A percentile compares a stretch with the other conserved stretches of the same genome.
These are phyloP conservation scores for Brachycybe producta DNA, from an alignment of 2,888 invertebrate species.

Conservation along the genomic window DNA sequence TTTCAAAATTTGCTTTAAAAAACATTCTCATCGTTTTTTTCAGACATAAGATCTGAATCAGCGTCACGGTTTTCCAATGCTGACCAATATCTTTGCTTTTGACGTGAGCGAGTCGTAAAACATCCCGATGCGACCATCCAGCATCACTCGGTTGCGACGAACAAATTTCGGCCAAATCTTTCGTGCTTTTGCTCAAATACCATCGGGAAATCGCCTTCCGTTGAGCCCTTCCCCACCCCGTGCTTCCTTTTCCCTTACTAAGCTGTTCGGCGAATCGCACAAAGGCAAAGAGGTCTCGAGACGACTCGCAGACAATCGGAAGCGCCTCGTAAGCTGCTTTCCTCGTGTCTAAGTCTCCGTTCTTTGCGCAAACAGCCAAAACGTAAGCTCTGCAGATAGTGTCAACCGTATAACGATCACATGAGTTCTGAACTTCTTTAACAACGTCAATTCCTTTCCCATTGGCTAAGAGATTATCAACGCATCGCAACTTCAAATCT, in stretches of 20 bases:
- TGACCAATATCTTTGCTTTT: slow-evolving; percentile 29
- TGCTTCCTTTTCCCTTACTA: slow-evolving; percentile 24
- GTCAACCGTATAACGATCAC: neutral
- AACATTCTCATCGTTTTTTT: too few species aligned
- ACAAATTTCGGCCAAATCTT: slow-evolving; percentile 49
- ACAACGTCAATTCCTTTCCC: neutral
- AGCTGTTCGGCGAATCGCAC: slow-evolving; percentile 44
- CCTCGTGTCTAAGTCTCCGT: slow-evolving; percentile 36
- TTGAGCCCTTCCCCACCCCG: slow-evolving; percentile 49
- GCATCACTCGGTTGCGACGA: slow-evolving; percentile 48
- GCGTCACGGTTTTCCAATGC: too few species aligned
- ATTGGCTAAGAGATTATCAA: neutral
- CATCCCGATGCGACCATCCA: slow-evolving; percentile 57
- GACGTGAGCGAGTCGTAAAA: slow-evolving; percentile 39
- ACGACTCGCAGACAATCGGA: slow-evolving; percentile 44
- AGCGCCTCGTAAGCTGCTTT: slow-evolving; percentile 43
- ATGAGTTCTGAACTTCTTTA: neutral
- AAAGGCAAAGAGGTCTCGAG: slow-evolving; percentile 51
- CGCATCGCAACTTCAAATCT: neutral
- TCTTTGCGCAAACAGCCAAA: slow-evolving; percentile 46
- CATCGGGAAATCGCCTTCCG: slow-evolving; percentile 48
- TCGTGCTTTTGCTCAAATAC: slow-evolving; percentile 48
- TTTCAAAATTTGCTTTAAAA: too few species aligned
- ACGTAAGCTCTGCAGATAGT: slow-evolving; percentile 47
- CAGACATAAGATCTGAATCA: too few species aligned